Percentiles rank a stretch among this genome's conserved stretches.
phyloP scores from a whole-genome alignment of 1,140 invertebrate genomes.

The Zaprionus vittiger region DNA sequence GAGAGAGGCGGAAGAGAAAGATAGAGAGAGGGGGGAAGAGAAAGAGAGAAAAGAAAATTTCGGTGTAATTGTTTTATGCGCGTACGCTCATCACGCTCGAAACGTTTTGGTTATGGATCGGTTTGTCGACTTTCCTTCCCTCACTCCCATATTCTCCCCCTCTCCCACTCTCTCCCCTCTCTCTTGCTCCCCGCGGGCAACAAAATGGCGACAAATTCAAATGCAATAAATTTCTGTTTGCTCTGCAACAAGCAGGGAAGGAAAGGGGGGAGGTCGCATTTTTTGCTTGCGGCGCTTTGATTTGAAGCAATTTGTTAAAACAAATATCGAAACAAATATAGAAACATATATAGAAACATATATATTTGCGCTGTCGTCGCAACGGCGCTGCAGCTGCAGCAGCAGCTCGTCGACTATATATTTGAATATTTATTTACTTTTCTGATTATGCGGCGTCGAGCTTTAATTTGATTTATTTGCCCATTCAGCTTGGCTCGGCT shows the following conservation, averaged over 20 bases:
- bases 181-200: not conserved
- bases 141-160: not conserved
- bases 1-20: too few species aligned
- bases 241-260: not conserved
- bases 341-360: conserved; percentile 51
- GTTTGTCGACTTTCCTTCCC: conserved; percentile 25
- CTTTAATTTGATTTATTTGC: conserved; percentile 80
- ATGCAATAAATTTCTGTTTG: conserved; percentile 74
- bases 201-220: conserved; percentile 75
- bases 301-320: conserved; percentile 81
- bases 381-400: conserved; percentile 26
- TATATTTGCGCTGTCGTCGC: conserved; percentile 40
- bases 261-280: not conserved
- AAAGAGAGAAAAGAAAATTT: conserved; percentile 29
- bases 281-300: conserved; percentile 51
- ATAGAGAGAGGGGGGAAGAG: not conserved
- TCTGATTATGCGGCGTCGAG: conserved; percentile 69
- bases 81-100: conserved; percentile 45
- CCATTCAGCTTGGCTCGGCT: conserved; percentile 47
- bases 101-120: conserved; percentile 54
- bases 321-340: conserved; percentile 65
- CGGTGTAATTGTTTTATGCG: conserved; percentile 72
- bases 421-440: conserved; percentile 71
- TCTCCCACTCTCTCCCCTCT: not conserved
- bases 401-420: conserved; percentile 27